Evolutionary conservation across 2,797 vertebrate genomes (phyloP).

Genomic region (Pseudocheirus occidentalis): DNA sequence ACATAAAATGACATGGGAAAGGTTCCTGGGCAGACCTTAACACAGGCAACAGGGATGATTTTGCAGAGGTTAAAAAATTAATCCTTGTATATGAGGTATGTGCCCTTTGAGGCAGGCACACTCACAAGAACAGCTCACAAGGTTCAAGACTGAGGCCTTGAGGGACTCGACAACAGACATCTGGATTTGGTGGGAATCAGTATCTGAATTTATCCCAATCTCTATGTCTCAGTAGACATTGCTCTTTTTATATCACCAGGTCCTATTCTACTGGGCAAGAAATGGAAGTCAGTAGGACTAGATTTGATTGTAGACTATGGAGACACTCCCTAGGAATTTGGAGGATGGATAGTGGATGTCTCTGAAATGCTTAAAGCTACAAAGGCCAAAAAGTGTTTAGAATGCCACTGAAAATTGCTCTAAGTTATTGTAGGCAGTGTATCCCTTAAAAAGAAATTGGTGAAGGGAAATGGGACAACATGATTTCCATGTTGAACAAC

Average conservation of each 20-base stretch:
- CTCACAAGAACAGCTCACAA: neutral
- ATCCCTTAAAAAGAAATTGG: neutral
- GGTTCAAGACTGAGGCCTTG: neutral
- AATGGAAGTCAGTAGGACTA: neutral
- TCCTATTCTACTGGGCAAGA: neutral
- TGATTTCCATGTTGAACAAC: conserved; percentile 49
- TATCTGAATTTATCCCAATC: neutral
- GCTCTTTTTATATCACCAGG: neutral
- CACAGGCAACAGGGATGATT: neutral
- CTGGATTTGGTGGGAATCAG: neutral
- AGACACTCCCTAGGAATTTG: neutral
- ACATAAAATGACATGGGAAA: neutral
- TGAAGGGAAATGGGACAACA: neutral
- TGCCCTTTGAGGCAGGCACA: neutral
- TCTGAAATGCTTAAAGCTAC: neutral
- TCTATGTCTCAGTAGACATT: neutral
- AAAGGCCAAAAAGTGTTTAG: neutral
- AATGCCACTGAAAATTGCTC: neutral
- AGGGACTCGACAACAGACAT: neutral
- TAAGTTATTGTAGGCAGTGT: neutral
- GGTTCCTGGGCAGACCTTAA: neutral
- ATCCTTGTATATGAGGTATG: no score
- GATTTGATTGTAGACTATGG: neutral
- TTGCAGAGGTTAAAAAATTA: conserved; percentile 9
- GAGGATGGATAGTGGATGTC: neutral